A percentile compares a stretch with the other conserved stretches of the same genome.
Evolutionary conservation across 2,797 vertebrate genomes (phyloP).

Genomic region (Dendrocincla fuliginosa): DNA sequence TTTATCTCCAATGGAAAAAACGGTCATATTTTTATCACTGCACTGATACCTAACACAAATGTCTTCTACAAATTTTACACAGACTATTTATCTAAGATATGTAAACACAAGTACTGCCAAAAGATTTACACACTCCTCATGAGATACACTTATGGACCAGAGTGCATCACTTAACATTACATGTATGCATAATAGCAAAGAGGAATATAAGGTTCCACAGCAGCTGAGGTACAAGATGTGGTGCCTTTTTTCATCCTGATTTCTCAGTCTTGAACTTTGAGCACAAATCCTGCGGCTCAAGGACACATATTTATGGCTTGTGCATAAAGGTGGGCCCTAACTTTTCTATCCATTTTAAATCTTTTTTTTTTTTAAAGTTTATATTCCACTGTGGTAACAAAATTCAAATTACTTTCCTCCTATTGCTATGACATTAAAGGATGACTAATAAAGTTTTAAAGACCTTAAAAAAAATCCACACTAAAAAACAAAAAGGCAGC

Average conservation of each 20-base stretch:
- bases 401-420: not conserved
- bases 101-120: not conserved
- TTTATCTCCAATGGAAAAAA: constrained; percentile 10
- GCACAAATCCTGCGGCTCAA: not conserved
- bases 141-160: not conserved
- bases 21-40: not conserved
- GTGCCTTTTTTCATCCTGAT: not conserved
- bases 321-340: not conserved
- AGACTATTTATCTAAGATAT: not conserved
- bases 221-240: not conserved
- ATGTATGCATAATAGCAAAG: not conserved
- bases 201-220: not conserved
- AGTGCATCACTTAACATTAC: not conserved
- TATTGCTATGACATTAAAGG: not conserved
- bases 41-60: not conserved
- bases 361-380: not conserved
- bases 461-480: not conserved
- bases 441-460: not conserved
- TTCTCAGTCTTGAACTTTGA: not conserved
- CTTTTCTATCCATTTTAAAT: not conserved
- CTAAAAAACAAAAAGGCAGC: not conserved
- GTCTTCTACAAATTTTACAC: not conserved
- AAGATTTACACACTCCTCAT: not conserved
- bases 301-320: not conserved
- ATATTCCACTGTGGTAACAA: not conserved